Evolutionary conservation across 2,113 vertebrate genomes (phyloP).

Genomic region (Noturus placidus): DNA sequence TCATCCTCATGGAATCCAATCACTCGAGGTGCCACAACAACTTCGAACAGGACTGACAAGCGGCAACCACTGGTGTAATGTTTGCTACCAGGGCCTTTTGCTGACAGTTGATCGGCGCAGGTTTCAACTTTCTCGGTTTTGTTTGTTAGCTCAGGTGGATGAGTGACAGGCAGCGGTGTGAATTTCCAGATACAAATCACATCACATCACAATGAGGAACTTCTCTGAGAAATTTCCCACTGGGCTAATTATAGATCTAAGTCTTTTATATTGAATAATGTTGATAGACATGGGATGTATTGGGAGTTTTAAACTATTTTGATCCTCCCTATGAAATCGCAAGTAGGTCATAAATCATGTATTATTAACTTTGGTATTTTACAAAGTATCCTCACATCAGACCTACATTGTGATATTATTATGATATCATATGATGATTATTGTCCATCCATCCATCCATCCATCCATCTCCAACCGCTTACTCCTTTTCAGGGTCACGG

Average conservation of each 20-base stretch:
- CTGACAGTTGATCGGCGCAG: constrained; percentile 3
- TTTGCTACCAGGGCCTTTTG: constrained; percentile 27
- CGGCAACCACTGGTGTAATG: constrained; percentile 29
- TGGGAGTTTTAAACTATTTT: not conserved
- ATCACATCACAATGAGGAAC: constrained; percentile 17
- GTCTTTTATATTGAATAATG: not conserved
- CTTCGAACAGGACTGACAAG: constrained; percentile 31
- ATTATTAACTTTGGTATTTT: not conserved
- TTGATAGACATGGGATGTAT: not conserved
- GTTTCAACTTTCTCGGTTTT: constrained; percentile 1
- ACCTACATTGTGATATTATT: not conserved
- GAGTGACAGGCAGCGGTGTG: constrained; percentile 25
- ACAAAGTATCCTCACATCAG: not conserved
- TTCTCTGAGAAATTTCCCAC: not conserved
- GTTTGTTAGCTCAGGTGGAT: not conserved
- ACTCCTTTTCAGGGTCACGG: too few species aligned
- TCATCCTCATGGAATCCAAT: constrained; percentile 48
- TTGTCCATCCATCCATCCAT: too few species aligned
- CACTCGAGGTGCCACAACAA: constrained; percentile 6
- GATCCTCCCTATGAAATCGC: not conserved
- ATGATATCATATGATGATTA: not conserved
- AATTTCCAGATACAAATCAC: not conserved
- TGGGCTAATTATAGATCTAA: constrained; percentile 11
- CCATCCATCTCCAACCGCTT: too few species aligned
- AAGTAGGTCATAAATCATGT: not conserved